These are phyloP conservation scores for Pseudococcus jackbeardsleyi DNA, from an alignment of 2,888 invertebrate species.

Conservation along the genomic window DNA sequence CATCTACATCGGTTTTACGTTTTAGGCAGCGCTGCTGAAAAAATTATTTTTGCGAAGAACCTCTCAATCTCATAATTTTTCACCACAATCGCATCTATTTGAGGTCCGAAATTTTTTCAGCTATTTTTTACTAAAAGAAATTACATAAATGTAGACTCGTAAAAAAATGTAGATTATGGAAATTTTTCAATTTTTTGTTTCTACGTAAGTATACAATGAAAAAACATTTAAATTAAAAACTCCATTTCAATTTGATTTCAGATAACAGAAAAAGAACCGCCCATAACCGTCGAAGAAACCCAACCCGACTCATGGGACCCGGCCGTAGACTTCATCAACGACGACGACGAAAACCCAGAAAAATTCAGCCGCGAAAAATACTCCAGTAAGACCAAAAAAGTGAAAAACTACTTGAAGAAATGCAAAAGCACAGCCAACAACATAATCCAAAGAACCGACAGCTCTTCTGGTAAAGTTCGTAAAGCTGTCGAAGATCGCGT, in stretches of 20 bases:
- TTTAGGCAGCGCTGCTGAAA: too few relatives aligned
- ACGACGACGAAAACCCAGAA: not conserved
- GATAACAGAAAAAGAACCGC: slow-evolving; percentile 7
- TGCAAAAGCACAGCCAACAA: slow-evolving; percentile 61
- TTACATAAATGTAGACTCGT: too few relatives aligned
- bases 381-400: slow-evolving; percentile 45
- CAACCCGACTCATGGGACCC: not conserved
- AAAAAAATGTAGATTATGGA: too few relatives aligned
- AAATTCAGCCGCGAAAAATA: slow-evolving; percentile 42
- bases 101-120: too few relatives aligned
- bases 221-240: too few relatives aligned
- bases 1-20: too few relatives aligned
- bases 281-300: not conserved
- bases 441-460: not conserved
- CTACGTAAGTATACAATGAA: too few relatives aligned
- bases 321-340: not conserved
- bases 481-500: slow-evolving; percentile 35
- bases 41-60: too few relatives aligned
- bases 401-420: slow-evolving; percentile 60
- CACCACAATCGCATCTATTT: too few relatives aligned
- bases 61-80: too few relatives aligned
- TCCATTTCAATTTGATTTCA: not conserved
- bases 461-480: not conserved
- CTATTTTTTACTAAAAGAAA: too few relatives aligned
- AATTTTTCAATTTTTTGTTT: too few relatives aligned